Base-by-base conservation (phyloP, 2,113 vertebrate genomes). In the Apodemus sylvaticus region DNA sequence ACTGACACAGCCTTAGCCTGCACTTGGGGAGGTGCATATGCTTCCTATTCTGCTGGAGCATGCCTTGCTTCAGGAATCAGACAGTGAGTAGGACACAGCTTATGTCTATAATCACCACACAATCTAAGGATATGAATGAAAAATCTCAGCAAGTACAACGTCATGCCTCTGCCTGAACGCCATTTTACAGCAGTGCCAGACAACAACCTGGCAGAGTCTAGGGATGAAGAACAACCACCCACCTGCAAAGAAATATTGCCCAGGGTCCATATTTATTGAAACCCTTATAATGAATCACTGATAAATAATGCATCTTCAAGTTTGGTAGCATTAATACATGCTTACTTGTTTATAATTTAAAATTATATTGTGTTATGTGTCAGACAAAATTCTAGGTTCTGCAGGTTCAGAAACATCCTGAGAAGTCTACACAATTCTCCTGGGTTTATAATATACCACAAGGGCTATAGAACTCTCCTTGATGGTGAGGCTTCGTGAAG, bases 331-430 rank as follows among this genome's bases (percentile, higher is more conserved):
- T 79, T 86, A 16, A 66, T 14, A 26, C 19, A 83, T n/a, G 66
- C 2, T 94, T 9, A 76, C 79, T 91, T 19, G 77, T 93, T 87
- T 68, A 42, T 39, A 78, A 85, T 60, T 93, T 53, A 90, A 89
- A 90, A 88, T 82, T 48, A 31, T 16, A 70, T 45, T 12, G 5
- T 91, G 26, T 36, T 85, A 1, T 74, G 3, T 90, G 36, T 71
- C 26, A 74, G 4, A 7, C 36, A 79, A 5, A 39, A 51, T 70
- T 22, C n/a, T 45, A 89, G 14, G 82, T 55, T 92, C 42, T 88
- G 3, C 16, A 16, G 11, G 71, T 77, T 73, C 66, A 93, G 36
- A 93, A 86, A 89, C 85, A 19, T 55, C 19, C 20, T 68, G 58
- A 22, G 70, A 39, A 78, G 14, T 86, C 3, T 68, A 6, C 4